phyloP scores from a whole-genome alignment of 2,888 invertebrate genomes.

The Aphelenchoides bicaudatus region DNA sequence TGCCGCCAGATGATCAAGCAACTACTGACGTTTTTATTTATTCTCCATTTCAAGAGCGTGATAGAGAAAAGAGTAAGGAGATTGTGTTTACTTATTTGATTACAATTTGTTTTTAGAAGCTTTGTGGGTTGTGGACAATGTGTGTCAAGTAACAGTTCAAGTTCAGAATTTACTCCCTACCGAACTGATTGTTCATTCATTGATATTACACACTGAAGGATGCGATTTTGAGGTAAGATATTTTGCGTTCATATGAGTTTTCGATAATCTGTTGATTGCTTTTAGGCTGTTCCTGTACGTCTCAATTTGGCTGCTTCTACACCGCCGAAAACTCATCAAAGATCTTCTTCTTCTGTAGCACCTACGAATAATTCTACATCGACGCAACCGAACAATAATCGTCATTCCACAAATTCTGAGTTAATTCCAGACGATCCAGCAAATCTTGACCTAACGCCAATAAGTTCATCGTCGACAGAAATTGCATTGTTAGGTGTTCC shows the following conservation, averaged over 20 bases:
- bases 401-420: too few species aligned
- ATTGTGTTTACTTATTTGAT: conserved; percentile 17
- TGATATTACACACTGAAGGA: conserved; percentile 48
- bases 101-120: conserved; percentile 25
- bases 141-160: conserved; percentile 37
- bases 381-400: not conserved
- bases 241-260: not conserved
- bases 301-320: conserved; percentile 39
- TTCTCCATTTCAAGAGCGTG: conserved; percentile 48
- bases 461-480: not conserved
- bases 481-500: conserved; percentile 17
- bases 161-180: conserved; percentile 38
- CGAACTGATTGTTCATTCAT: conserved; percentile 41
- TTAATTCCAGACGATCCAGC: too few species aligned
- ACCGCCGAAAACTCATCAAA: not conserved
- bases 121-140: conserved; percentile 52
- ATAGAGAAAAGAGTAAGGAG: conserved; percentile 27
- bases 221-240: conserved; percentile 50
- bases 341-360: not conserved
- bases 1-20: conserved; percentile 29
- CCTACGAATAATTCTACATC: not conserved
- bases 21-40: conserved; percentile 51
- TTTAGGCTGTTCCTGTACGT: conserved; percentile 46
- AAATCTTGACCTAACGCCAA: too few species aligned
- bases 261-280: not conserved